Conservation (phyloP, 2,113 vertebrate genomes). For the Rafetus swinhoei region DNA sequence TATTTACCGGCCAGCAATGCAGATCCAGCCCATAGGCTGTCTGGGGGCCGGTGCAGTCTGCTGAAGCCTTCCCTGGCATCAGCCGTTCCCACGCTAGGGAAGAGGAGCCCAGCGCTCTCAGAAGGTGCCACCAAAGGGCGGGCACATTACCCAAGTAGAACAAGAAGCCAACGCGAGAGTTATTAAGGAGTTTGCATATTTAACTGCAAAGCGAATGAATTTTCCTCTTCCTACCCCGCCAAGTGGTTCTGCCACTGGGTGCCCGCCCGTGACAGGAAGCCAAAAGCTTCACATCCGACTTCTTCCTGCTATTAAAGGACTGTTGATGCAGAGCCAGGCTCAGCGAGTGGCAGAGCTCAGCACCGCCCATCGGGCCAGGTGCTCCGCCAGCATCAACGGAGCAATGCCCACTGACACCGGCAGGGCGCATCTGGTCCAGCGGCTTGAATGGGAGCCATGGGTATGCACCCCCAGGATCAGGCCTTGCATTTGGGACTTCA, state of each 20-base stretch:
- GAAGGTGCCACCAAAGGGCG: rapidly evolving
- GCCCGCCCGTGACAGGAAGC: background rate
- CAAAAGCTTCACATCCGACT: background rate
- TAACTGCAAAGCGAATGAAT: background rate
- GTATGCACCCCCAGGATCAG: background rate
- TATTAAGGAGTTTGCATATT: background rate
- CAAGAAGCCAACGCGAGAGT: too few species aligned
- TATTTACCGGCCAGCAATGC: background rate
- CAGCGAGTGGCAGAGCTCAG: background rate
- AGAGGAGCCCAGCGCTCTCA: background rate
- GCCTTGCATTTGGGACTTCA: background rate
- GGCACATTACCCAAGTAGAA: rapidly evolving
- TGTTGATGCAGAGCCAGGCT: background rate
- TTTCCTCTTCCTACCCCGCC: background rate
- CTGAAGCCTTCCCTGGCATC: background rate
- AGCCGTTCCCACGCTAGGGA: constrained; percentile 14
- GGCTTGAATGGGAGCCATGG: background rate
- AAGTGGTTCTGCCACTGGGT: background rate
- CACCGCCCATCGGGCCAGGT: background rate
- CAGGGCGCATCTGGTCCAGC: background rate
- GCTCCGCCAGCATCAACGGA: background rate
- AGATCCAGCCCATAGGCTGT: background rate
- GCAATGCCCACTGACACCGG: too few species aligned
- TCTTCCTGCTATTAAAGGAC: background rate
- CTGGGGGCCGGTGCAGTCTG: background rate